Evolutionary conservation across 2,888 invertebrate species (phyloP).

Genomic region (Melikaiella ostensackeni): DNA sequence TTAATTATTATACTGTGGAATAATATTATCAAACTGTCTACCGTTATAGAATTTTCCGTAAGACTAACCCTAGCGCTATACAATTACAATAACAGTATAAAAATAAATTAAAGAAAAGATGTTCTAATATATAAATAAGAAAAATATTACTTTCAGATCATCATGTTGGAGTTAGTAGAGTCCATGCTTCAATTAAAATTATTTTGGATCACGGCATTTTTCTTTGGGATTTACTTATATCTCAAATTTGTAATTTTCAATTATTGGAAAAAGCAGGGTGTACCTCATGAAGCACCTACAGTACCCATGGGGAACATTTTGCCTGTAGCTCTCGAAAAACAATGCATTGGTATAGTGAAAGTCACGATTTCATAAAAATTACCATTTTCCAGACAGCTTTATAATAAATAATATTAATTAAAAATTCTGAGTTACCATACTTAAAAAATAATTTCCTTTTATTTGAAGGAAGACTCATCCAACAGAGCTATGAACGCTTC

Average conservation of each 20-base stretch:
- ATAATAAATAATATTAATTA: too few species aligned
- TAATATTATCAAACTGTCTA: too few species aligned
- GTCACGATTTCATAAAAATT: too few species aligned
- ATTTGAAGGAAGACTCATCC: slow-evolving; percentile 21
- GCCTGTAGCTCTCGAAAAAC: neutral
- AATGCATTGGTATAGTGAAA: neutral
- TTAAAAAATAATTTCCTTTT: neutral
- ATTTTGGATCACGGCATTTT: neutral
- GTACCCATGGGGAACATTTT: neutral
- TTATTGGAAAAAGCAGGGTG: slow-evolving; percentile 1
- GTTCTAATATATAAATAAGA: too few species aligned
- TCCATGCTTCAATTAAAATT: neutral
- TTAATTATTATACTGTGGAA: too few species aligned
- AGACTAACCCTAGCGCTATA: too few species aligned
- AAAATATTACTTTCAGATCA: neutral
- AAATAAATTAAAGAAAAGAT: too few species aligned
- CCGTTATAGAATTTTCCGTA: too few species aligned
- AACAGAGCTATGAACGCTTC: neutral
- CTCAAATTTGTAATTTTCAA: neutral
- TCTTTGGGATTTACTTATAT: neutral
- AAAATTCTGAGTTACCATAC: too few species aligned
- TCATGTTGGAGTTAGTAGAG: neutral
- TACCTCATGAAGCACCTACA: neutral
- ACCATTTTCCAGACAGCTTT: neutral
- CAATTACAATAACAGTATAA: too few species aligned